phyloP scores from a whole-genome alignment of 2,113 vertebrate species.

The Poeciliopsis turrubarensis region DNA sequence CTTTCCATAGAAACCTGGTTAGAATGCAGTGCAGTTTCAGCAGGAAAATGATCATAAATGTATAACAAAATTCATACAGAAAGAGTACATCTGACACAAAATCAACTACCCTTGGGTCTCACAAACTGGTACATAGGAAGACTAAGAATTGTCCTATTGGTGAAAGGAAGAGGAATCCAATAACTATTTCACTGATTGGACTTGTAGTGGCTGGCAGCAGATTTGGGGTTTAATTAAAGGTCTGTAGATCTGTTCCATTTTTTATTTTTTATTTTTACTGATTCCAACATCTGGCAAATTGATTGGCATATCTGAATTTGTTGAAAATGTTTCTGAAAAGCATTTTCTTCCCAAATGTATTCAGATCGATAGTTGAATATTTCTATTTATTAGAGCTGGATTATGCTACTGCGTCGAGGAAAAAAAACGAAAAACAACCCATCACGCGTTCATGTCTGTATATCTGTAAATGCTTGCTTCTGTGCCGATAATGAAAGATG shows the following conservation, averaged over 20 bases:
- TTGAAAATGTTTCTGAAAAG: too few relatives aligned
- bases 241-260: not conserved
- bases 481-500: constrained; percentile 64
- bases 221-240: not conserved
- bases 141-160: not conserved
- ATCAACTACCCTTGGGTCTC: not conserved
- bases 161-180: too few relatives aligned
- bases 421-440: not conserved
- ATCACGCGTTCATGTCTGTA: not conserved
- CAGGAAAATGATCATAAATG: not conserved
- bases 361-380: too few relatives aligned
- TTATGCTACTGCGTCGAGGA: not conserved
- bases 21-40: not conserved
- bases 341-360: too few relatives aligned
- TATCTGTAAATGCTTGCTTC: not conserved
- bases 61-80: not conserved
- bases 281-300: too few relatives aligned
- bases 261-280: too few relatives aligned
- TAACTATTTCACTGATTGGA: too few relatives aligned
- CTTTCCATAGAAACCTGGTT: not conserved
- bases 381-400: not conserved
- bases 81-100: not conserved
- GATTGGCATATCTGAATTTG: too few relatives aligned
- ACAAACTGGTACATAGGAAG: not conserved
- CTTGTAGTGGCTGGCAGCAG: too few relatives aligned